Evolutionary conservation across 2,797 vertebrate species (phyloP).

Genomic region (Sylvilagus floridanus): DNA sequence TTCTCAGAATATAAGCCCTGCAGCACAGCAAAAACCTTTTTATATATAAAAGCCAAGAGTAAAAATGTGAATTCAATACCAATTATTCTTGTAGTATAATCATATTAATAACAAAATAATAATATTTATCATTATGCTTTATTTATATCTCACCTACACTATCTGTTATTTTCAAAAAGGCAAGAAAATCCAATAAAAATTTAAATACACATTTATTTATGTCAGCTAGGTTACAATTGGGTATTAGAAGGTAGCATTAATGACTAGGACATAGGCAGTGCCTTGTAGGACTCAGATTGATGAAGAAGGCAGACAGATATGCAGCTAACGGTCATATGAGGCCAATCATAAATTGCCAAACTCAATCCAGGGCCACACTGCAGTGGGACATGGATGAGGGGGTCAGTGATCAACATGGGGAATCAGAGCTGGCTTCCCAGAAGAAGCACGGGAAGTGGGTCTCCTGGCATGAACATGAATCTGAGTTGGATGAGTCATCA

Average conservation of each 20-base stretch:
- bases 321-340: background rate
- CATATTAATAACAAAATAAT: conserved; percentile 43
- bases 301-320: background rate
- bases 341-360: background rate
- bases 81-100: conserved; percentile 7
- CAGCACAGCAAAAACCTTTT: conserved; percentile 65
- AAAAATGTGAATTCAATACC: background rate
- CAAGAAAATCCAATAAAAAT: background rate
- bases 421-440: background rate
- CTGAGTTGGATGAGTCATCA: background rate
- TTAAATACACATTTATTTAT: background rate
- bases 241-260: background rate
- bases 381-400: background rate
- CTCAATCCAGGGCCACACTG: background rate
- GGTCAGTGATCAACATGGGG: background rate
- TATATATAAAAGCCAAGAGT: conserved; percentile 3
- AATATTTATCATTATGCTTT: background rate
- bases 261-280: background rate
- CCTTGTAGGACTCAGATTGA: background rate
- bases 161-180: background rate
- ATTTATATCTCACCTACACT: background rate
- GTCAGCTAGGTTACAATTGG: background rate
- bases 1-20: conserved; percentile 78
- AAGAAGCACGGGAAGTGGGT: background rate
- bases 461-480: background rate